These are phyloP conservation scores for Odocoileus hemionus DNA, from an alignment of 2,113 vertebrate species.

Conservation along the genomic window DNA sequence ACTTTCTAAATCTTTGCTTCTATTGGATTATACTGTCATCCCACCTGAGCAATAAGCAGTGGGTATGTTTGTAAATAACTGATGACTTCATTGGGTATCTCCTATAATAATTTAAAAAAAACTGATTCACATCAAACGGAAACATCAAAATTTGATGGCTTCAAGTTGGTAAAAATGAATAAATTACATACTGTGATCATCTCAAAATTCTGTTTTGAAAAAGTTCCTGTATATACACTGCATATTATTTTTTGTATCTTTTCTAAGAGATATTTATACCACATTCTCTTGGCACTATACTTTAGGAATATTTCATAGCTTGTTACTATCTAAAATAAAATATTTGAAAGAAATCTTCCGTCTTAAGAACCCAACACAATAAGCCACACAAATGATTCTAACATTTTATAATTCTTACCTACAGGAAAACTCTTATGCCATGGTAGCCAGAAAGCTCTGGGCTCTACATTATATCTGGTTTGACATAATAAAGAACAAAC, in stretches of 20 bases:
- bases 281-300: background rate
- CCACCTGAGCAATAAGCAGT: background rate
- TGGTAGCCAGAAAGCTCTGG: background rate
- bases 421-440: background rate
- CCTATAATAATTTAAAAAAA: background rate
- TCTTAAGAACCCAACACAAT: background rate
- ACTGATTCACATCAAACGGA: background rate
- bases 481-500: background rate
- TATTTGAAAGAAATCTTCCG: background rate
- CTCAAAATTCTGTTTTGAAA: slow-evolving; percentile 4
- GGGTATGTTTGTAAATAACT: background rate
- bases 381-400: background rate
- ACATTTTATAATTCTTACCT: background rate
- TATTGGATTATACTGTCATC: background rate
- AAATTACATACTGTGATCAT: background rate
- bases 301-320: background rate
- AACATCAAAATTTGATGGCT: background rate
- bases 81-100: background rate
- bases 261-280: background rate
- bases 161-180: background rate
- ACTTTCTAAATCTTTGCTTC: background rate
- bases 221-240: background rate
- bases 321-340: background rate
- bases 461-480: background rate
- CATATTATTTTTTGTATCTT: background rate